Base-by-base conservation (phyloP, 2,113 vertebrate species). In the Halichoeres trimaculatus region DNA sequence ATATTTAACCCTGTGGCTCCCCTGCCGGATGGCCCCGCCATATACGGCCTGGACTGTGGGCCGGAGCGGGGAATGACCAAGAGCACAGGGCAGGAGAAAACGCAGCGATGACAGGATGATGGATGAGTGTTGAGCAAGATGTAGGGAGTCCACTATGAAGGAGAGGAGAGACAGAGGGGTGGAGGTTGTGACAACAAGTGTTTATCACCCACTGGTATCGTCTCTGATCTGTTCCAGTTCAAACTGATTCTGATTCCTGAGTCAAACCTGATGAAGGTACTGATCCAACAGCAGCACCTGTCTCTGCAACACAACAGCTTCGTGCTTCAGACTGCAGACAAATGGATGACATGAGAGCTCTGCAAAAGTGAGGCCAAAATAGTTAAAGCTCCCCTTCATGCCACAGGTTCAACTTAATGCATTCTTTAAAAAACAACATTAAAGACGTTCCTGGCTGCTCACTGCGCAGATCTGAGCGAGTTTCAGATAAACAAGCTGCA, bases 1-100 rank as follows among this genome's bases (percentile, higher is more conserved):
- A 89, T 92, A 89, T 92, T 93, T 92, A 93, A 92, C 90, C 83
- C 80, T 77, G 72, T 78, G 81, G 83, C 77, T 85, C 80, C 71
- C 72, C 85, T 63, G 81, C 84, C 56, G 81, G 84, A 82, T 76
- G 81, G 74, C 68, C 78, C 82, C 45, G 63, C 89, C 91, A 85
- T 92, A 88, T 91, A 90, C 63, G 92, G 91, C 64, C 76, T 71
- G 77, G 85, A 80, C 71, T 3, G 16, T 23, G 2, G 67, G 67
- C 65, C 41, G 38, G 50, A 52, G 61, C 74, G 55, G 74, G 72
- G 74, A 76, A 76, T 51, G 84, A 76, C 40, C 20, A 58, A 34
- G 74, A 74, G 61, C 76, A 57, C 58, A 50, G 70, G 74, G 43
- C 30, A 23, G 65, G 62, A 80, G 84, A 53, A 76, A 68, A 64